phyloP scores from a whole-genome alignment of 2,888 invertebrate species.

The Troides aeacus region DNA sequence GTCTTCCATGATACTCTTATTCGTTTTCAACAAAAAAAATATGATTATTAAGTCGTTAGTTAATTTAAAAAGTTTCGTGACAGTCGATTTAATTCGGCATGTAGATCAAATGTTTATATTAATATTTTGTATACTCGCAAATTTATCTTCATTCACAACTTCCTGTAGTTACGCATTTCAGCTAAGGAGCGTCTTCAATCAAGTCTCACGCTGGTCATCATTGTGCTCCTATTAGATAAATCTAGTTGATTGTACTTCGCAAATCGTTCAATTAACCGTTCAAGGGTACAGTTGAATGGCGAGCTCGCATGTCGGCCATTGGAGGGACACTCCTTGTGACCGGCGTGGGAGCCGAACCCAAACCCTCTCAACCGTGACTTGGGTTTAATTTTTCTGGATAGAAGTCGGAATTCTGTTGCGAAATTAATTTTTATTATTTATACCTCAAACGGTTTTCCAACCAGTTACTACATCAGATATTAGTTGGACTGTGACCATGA shows the following conservation, averaged over 20 bases:
- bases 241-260: conserved; percentile 16
- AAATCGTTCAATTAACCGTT: conserved; percentile 19
- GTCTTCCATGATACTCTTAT: too few species aligned
- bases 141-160: background rate
- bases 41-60: too few species aligned
- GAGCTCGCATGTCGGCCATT: conserved; percentile 8
- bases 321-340: conserved; percentile 12
- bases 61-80: too few species aligned
- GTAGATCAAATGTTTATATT: background rate
- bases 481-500: too few species aligned
- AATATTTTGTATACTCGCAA: background rate
- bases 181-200: conserved; percentile 1
- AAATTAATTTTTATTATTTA: background rate
- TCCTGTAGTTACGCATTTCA: background rate
- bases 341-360: conserved; percentile 12
- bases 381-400: background rate
- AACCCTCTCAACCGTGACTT: conserved; percentile 4
- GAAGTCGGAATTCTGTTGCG: background rate
- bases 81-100: background rate
- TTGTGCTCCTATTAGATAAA: conserved; percentile 17
- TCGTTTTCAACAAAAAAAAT: too few species aligned
- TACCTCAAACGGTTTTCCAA: too few species aligned
- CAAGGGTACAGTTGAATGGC: conserved; percentile 23
- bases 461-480: too few species aligned
- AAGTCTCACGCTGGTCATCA: background rate